Evolutionary conservation across 1,140 invertebrate genomes (phyloP), one percentile per base, ranked within the genome.

Genomic region (Bombus sylvicola): DNA sequence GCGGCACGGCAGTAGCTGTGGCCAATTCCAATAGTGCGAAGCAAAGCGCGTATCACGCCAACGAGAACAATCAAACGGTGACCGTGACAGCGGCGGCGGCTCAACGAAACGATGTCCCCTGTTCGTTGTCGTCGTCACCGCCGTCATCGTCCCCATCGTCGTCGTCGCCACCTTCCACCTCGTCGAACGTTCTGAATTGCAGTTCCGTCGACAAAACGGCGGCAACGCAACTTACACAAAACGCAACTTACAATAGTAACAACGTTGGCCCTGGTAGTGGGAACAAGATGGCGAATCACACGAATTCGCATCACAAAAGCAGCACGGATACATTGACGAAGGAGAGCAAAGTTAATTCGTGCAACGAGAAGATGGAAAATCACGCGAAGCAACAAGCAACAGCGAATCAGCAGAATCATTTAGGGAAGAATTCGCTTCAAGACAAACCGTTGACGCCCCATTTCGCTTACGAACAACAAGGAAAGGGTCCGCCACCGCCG

Each of bases 241-340:
- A 66, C 8, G 76, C 59, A 18, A 87, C 47, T 89, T 91, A 89
- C 62, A 89, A 77, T 68, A 86, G 69, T 41, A 91, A 82, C 73
- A 92, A 88, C 87, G 92, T 91, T 25, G 87, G 83, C 15, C 59
- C 82, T 2, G 39, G 28, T 0, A 37, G 28, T 41, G 81, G 31
- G 28, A 68, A 15, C n/a, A 90, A 88, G 47, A 59, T 86, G 2
- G 22, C 53, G 9, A 92, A 89, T 81, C 75, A 88, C 39, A 37
- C 85, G 34, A 92, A 83, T 75, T 83, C 78, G 37, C 87, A 92
- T 85, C 84, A 90, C 37, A 92, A 90, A 41, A 89, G 25, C 43
- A 86, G 71, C 28, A 31, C 76, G 39, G 90, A 92, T 15, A n/a
- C 80, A 37, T 62, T 9, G 53, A 18, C 62, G 53, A 92, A 89